Evolutionary conservation across 1,140 invertebrate genomes (phyloP).

Genomic region (Cylas formicarius): DNA sequence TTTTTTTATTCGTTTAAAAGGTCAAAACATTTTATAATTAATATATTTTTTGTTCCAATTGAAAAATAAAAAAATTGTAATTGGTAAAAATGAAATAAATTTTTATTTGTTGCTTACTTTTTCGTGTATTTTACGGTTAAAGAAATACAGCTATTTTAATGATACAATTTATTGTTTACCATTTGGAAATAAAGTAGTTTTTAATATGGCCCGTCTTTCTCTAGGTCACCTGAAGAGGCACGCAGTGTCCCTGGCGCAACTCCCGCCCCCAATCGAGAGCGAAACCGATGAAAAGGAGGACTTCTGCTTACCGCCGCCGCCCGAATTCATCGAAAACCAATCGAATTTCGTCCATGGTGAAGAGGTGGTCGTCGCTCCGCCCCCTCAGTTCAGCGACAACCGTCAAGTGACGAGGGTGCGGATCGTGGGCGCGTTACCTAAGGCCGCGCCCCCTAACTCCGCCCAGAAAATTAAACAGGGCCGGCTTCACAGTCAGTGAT

Average conservation of each 20-base stretch:
- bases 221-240: conserved; percentile 52
- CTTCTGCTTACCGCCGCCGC: conserved; percentile 68
- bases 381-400: conserved; percentile 64
- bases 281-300: conserved; percentile 61
- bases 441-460: conserved; percentile 43
- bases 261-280: conserved; percentile 74
- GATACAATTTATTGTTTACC: not conserved
- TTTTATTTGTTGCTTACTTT: not conserved
- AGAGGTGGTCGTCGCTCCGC: conserved; percentile 55
- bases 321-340: conserved; percentile 58
- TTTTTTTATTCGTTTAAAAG: not conserved
- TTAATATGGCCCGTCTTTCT: no score
- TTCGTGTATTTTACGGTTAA: not conserved
- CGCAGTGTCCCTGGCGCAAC: conserved; percentile 67
- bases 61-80: conserved; percentile 3
- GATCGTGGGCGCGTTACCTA: conserved; percentile 73
- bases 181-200: not conserved
- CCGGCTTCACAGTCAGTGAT: conserved; percentile 50
- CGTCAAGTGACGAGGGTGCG: conserved; percentile 50
- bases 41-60: no score
- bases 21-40: no score
- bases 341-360: conserved; percentile 29
- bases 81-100: conserved; percentile 1
- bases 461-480: conserved; percentile 46
- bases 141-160: not conserved